Evolutionary conservation across 2,113 vertebrate species (phyloP).

Genomic region (Vulpes lagopus): DNA sequence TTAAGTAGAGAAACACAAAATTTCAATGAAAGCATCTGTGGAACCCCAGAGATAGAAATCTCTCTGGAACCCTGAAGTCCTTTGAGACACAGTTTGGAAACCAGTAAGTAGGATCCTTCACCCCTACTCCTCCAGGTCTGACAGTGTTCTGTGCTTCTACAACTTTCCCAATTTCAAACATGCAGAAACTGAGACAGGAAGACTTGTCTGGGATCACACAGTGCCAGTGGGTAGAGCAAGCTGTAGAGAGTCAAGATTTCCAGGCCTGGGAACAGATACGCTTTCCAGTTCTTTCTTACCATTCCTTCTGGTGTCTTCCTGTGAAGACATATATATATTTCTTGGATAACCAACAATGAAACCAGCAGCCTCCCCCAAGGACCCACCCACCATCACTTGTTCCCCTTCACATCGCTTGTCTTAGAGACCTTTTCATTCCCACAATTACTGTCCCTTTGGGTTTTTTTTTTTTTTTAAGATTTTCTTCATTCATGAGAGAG

Average conservation of each 20-base stretch:
- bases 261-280: not conserved
- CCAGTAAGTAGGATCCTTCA: not conserved
- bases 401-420: not conserved
- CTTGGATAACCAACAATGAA: not conserved
- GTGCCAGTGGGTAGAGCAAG: not conserved
- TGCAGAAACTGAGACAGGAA: not conserved
- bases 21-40: not conserved
- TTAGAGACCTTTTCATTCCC: not conserved
- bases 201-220: not conserved
- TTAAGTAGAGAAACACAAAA: not conserved
- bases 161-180: not conserved
- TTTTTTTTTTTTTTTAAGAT: not conserved
- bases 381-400: not conserved
- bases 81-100: not conserved
- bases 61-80: not conserved
- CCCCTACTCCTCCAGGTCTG: not conserved
- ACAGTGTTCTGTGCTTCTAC: not conserved
- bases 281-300: not conserved
- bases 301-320: not conserved
- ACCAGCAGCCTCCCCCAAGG: not conserved
- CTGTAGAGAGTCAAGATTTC: not conserved
- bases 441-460: not conserved
- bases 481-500: no score
- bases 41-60: not conserved
- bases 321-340: no score